Percentiles rank a stretch among this genome's conserved stretches.
Conservation (phyloP, 2,113 vertebrate species). For the Xiphias gladius region DNA sequence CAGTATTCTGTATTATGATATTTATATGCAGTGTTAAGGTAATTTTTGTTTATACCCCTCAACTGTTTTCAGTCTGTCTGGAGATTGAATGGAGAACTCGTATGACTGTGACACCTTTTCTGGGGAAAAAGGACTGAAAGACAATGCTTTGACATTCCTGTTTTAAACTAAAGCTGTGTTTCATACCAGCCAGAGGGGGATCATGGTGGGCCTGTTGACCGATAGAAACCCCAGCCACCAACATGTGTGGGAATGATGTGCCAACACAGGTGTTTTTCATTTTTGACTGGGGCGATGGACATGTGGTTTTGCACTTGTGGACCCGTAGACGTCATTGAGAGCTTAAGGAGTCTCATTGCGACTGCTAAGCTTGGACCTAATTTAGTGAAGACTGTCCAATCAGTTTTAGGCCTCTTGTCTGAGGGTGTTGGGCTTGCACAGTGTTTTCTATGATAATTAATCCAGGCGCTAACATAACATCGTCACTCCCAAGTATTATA, state of each 20-base stretch:
- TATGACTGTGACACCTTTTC: constrained; percentile 60
- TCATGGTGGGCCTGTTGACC: constrained; percentile 37
- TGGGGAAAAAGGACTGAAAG: constrained; percentile 41
- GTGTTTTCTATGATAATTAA: constrained; percentile 15
- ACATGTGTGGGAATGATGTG: constrained; percentile 43
- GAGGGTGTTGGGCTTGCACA: constrained; percentile 5
- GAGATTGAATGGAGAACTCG: constrained; percentile 45
- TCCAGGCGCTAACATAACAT: not conserved
- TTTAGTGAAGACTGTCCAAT: constrained; percentile 34
- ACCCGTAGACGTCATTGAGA: constrained; percentile 51
- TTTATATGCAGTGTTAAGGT: constrained; percentile 83
- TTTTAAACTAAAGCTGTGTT: constrained; percentile 57
- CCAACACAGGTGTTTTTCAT: constrained; percentile 65
- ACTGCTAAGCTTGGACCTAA: constrained; percentile 33
- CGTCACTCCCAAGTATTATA: not conserved
- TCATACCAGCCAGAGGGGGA: constrained; percentile 35
- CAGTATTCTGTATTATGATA: constrained; percentile 80
- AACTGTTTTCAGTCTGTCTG: constrained; percentile 56
- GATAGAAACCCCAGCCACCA: constrained; percentile 41
- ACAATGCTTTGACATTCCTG: constrained; percentile 79
- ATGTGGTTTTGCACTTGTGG: constrained; percentile 65
- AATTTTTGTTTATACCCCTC: constrained; percentile 60
- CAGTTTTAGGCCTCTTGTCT: constrained; percentile 37
- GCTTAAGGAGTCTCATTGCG: constrained; percentile 34
- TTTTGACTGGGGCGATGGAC: constrained; percentile 39